Conservation (phyloP, 2,797 vertebrate genomes). For the Tarsius wallacei region DNA sequence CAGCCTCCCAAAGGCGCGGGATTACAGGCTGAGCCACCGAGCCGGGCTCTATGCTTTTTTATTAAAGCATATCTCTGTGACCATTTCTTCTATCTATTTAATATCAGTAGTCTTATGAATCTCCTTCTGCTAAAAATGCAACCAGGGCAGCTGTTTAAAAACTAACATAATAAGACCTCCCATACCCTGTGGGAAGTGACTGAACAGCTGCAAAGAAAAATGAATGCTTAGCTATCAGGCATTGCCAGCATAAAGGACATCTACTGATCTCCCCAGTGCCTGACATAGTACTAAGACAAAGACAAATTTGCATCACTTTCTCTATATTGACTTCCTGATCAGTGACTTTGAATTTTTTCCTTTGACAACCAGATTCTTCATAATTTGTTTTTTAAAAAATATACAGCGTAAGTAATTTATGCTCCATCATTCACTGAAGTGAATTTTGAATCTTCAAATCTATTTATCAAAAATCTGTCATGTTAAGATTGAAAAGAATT, state of each 20-base stretch:
- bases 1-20: too few relatives aligned
- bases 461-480: slow-evolving; percentile 74
- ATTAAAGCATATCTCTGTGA: slow-evolving; percentile 70
- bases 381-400: slow-evolving; percentile 74
- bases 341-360: slow-evolving; percentile 58
- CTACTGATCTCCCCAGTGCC: slow-evolving; percentile 53
- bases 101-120: slow-evolving; percentile 68
- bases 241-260: slow-evolving; percentile 77
- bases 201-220: slow-evolving; percentile 64
- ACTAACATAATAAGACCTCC: slow-evolving; percentile 47
- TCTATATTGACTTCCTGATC: slow-evolving; percentile 66
- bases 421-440: slow-evolving; percentile 64
- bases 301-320: slow-evolving; percentile 63
- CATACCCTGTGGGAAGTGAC: slow-evolving; percentile 61
- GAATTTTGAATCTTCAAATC: slow-evolving; percentile 69
- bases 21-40: too few relatives aligned
- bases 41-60: too few relatives aligned
- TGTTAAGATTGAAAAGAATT: slow-evolving; percentile 71
- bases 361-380: slow-evolving; percentile 64
- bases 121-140: slow-evolving; percentile 70
- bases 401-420: slow-evolving; percentile 68
- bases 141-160: slow-evolving; percentile 68
- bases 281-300: slow-evolving; percentile 41
- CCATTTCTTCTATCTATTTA: slow-evolving; percentile 56
- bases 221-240: slow-evolving; percentile 55